Base-by-base conservation (phyloP, 2,888 invertebrate species). In the Acronicta psi region DNA sequence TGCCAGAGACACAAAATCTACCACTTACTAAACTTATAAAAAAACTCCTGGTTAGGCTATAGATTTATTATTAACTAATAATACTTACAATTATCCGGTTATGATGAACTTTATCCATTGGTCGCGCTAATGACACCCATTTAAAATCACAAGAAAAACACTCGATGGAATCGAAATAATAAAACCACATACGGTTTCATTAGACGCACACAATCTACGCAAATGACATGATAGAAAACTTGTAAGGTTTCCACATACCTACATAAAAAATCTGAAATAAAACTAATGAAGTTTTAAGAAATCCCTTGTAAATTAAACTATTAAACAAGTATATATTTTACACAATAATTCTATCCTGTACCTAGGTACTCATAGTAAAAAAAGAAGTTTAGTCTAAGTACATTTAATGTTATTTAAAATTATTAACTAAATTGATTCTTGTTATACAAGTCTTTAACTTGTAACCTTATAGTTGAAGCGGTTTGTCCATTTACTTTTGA, bases 401-500 rank as follows among this genome's bases (percentile, higher is more conserved):
- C 5, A 20, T n/a, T n/a, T n/a, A 20, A 20, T 20, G 20, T 20
- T 20, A 20, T 20, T 20, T 20, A 20, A 4, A 20, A 20, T 20
- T 4, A 2, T 5, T 29, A 46, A 13, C 8, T 6, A 18, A 18
- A 42, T 20, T 16, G 18, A 20, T 11, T 14, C n/a, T 11, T 2
- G 5, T 29, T 34, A 0, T n/a, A 11, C 7, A 9, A 18, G 9
- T 18, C 0, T n/a, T 53, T 51, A 67, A 34, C 16, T 43, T 0
- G 41, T 18, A 4, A 65, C 5, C 29, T 57, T 25, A 13, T 73
- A 74, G 17, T 68, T 57, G 18, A 68, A 76, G 6, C 64, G 73
- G 42, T 81, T 79, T 2, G 73, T 73, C n/a, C 85, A 70, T 78
- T 88, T 90, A 59, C 81, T 92, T 75, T 79, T 90, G 43, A 93